phyloP scores from a whole-genome alignment of 2,888 invertebrate genomes.

The Sipha maydis region DNA sequence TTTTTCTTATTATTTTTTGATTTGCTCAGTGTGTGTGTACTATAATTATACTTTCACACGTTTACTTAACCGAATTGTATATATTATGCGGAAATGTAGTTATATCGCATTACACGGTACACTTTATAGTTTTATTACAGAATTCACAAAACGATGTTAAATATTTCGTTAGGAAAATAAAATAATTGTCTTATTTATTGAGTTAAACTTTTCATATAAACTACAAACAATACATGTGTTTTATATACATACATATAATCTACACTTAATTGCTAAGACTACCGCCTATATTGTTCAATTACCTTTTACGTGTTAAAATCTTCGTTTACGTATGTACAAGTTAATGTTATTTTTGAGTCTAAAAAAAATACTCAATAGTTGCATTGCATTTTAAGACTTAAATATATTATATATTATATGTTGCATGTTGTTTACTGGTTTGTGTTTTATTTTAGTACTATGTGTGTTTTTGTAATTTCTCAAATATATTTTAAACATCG shows the following conservation, averaged over 20 bases:
- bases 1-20: background rate
- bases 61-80: background rate
- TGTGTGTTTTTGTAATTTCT: background rate
- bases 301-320: background rate
- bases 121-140: conserved; percentile 1
- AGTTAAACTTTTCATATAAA: background rate
- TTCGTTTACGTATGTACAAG: background rate
- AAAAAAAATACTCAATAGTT: background rate
- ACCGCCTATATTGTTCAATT: background rate
- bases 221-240: background rate
- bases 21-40: background rate
- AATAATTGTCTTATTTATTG: background rate
- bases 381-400: background rate
- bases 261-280: background rate
- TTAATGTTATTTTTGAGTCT: background rate
- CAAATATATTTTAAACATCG: background rate
- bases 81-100: conserved; percentile 7
- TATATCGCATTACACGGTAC: background rate
- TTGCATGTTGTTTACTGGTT: background rate
- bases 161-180: background rate
- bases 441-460: background rate
- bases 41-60: background rate
- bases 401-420: background rate
- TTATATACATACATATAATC: background rate
- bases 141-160: background rate